Evolutionary conservation across 2,113 vertebrate species (phyloP).

Genomic region (Pangasianodon gigas): DNA sequence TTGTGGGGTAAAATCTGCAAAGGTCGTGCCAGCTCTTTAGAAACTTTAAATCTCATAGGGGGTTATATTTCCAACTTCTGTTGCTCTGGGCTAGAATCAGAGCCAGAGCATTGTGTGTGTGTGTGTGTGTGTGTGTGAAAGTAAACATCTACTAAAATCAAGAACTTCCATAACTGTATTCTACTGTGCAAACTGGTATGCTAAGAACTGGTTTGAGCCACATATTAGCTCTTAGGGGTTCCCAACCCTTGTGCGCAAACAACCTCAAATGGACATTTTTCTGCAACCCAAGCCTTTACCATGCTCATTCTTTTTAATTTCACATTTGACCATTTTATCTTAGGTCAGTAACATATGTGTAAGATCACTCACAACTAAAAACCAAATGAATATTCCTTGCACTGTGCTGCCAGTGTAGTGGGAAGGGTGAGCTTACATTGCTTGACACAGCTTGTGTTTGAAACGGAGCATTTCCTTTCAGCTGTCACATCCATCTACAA

Average conservation of each 20-base stretch:
- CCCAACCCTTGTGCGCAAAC: not conserved
- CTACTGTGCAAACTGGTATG: not conserved
- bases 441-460: not conserved
- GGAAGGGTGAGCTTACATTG: not conserved
- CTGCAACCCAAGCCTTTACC: not conserved
- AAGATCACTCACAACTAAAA: not conserved
- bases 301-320: not conserved
- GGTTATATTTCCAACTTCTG: not conserved
- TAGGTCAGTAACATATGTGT: not conserved
- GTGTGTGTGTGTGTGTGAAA: not conserved
- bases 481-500: not conserved
- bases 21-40: not conserved
- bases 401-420: not conserved
- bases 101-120: not conserved
- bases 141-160: not conserved
- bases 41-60: slow-evolving; percentile 1
- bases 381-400: not conserved
- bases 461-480: not conserved
- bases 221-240: not conserved
- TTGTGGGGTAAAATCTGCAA: not conserved
- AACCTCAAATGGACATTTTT: not conserved
- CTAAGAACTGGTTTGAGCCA: not conserved
- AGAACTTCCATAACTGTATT: not conserved
- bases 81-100: slow-evolving; percentile 5
- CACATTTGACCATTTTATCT: not conserved